A percentile compares a stretch with the other conserved stretches of the same genome.
phyloP scores from a whole-genome alignment of 2,888 invertebrate genomes.

The Baronia brevicornis region DNA sequence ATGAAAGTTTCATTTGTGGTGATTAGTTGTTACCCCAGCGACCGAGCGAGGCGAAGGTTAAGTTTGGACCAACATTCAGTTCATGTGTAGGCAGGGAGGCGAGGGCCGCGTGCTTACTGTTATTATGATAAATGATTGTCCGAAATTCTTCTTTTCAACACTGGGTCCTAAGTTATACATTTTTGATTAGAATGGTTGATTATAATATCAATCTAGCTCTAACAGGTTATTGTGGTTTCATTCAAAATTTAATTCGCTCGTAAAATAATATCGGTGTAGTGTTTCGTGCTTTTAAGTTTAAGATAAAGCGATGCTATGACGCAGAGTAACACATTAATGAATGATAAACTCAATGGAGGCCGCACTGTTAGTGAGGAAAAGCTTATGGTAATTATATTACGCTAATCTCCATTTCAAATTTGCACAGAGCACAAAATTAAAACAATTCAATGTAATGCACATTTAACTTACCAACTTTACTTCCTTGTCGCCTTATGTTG shows the following conservation, averaged over 20 bases:
- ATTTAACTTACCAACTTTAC: no score
- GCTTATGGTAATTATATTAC: slow-evolving; percentile 45
- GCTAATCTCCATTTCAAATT: not conserved
- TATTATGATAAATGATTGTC: slow-evolving; percentile 20
- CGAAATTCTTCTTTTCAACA: slow-evolving; percentile 11
- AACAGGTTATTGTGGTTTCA: no score
- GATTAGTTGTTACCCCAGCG: slow-evolving; percentile 62
- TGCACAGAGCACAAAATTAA: no score
- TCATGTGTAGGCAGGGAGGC: slow-evolving; percentile 46
- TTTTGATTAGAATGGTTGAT: slow-evolving; percentile 21
- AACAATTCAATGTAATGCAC: no score
- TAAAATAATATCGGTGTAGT: slow-evolving; percentile 15
- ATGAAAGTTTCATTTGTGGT: slow-evolving; percentile 67
- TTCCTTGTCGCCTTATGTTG: no score
- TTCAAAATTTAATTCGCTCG: no score
- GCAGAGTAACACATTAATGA: slow-evolving; percentile 46
- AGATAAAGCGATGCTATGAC: slow-evolving; percentile 53
- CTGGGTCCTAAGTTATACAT: slow-evolving; percentile 13
- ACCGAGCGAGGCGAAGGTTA: slow-evolving; percentile 51
- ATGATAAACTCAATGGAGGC: slow-evolving; percentile 50
- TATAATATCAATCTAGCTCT: no score
- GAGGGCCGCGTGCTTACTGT: slow-evolving; percentile 31
- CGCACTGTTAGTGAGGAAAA: slow-evolving; percentile 64
- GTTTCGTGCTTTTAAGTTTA: slow-evolving; percentile 16
- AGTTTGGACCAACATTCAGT: slow-evolving; percentile 60